Base-by-base conservation (phyloP, 2,113 vertebrate species). In the Glareola pratincola region DNA sequence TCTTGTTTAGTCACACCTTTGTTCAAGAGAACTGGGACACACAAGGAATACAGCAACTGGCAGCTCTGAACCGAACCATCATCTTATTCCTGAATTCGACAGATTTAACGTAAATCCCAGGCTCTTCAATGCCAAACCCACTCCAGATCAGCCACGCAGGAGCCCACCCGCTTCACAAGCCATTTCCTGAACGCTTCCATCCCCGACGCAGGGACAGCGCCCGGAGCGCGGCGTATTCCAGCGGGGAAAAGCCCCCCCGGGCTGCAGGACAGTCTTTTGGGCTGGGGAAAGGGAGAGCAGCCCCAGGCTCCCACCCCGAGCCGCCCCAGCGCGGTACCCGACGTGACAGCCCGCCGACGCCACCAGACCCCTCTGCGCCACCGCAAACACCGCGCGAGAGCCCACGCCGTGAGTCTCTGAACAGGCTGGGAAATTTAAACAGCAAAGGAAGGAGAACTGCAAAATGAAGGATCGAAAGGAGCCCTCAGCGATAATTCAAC, bases 1-100 rank as follows among this genome's bases (percentile, higher is more conserved):
- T 69, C 77, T 91, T 82, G 71, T 73, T 90, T 68, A 95, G 79
- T 94, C 92, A 88, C 88, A 96, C 83, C 95, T 97, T 97, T 96
- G 92, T 95, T 96, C 72, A 4, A 60, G 53, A 62, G 88, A 96
- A 94, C 77, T 53, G 69, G 94, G 92, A 94, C 94, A 85, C 94
- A 85, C 1, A 1, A 81, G 74, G 62, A 81, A 59, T 5, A 32
- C 79, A 27, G 79, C 87, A 57, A n/a, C 63, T 4, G 10, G 66
- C 74, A 88, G 91, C 71, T 74, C 36, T 0, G 54, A 79, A 39
- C 57, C 1, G 2, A n/a, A 68, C 29, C 57, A 45, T 59, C 36
- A 10, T 9, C 84, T 43, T 36, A n/a, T 21, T 45, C 56, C 85
- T 2, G 12, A 69, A 57, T 21, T 12, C 0, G 1, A 17, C 36